These are phyloP conservation scores for Caracal caracal DNA, from an alignment of 2,113 vertebrate species.

Conservation along the genomic window DNA sequence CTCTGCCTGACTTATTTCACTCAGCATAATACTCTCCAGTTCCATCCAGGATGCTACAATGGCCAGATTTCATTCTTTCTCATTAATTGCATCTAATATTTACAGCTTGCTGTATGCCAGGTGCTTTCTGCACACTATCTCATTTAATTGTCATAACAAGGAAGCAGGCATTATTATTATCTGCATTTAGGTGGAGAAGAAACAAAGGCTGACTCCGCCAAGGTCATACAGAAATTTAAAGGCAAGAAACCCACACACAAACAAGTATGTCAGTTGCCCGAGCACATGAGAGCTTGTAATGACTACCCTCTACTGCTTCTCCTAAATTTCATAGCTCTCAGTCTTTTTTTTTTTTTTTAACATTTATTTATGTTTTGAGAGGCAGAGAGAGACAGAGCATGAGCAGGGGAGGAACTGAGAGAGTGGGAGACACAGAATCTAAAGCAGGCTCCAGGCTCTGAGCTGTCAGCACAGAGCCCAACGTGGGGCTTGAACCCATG, in stretches of 20 bases:
- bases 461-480: too few species aligned
- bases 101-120: background rate
- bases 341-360: background rate
- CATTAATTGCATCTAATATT: background rate
- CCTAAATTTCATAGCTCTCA: background rate
- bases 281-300: background rate
- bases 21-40: too few species aligned
- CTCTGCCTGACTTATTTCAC: too few species aligned
- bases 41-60: too few species aligned
- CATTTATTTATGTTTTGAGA: too few species aligned
- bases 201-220: background rate
- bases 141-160: background rate
- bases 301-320: background rate
- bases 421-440: too few species aligned
- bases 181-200: background rate
- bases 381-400: too few species aligned
- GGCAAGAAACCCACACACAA: background rate
- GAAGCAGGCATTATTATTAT: background rate
- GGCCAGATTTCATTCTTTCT: too few species aligned
- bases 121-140: background rate
- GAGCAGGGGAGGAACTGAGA: too few species aligned
- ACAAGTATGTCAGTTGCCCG: background rate
- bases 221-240: background rate
- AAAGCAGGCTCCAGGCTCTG: too few species aligned
- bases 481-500: too few species aligned